Conservation (phyloP, 2,888 invertebrate genomes). For the Nycteola revayana region DNA sequence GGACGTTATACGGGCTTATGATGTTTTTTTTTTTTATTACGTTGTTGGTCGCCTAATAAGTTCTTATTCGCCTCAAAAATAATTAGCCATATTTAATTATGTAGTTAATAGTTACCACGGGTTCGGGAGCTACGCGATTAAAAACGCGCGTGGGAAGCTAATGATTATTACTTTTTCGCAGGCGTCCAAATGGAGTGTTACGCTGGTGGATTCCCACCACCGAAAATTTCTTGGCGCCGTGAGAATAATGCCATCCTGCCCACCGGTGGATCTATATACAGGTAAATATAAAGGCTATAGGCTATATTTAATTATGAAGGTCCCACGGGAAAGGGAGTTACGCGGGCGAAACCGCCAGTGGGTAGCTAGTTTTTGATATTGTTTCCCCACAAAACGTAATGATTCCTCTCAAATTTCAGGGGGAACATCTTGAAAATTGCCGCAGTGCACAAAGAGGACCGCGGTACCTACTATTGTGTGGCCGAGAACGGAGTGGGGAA, state of each 20-base stretch:
- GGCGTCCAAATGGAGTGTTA: slow-evolving; percentile 92
- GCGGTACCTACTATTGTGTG: slow-evolving; percentile 96
- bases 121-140: too few relatives aligned
- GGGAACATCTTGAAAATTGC: slow-evolving; percentile 91
- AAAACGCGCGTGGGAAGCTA: too few relatives aligned
- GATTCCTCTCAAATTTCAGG: slow-evolving; percentile 58
- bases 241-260: slow-evolving; percentile 96
- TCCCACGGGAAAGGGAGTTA: too few relatives aligned
- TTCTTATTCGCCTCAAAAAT: too few relatives aligned
- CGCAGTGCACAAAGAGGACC: slow-evolving; percentile 91
- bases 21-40: too few relatives aligned
- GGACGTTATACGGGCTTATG: too few relatives aligned
- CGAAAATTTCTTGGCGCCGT: slow-evolving; percentile 94
- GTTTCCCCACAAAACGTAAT: too few relatives aligned
- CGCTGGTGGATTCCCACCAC: slow-evolving; percentile 92
- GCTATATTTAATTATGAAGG: background rate
- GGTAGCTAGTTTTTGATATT: too few relatives aligned
- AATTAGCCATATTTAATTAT: too few relatives aligned
- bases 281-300: slow-evolving; percentile 52
- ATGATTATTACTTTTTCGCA: too few relatives aligned
- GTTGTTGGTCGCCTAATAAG: too few relatives aligned
- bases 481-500: slow-evolving; percentile 95
- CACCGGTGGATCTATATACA: slow-evolving; percentile 92
- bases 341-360: background rate
- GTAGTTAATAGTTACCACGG: too few relatives aligned